Evolutionary conservation across 2,888 invertebrate species (phyloP).

Genomic region (Cephonodes hylas): DNA sequence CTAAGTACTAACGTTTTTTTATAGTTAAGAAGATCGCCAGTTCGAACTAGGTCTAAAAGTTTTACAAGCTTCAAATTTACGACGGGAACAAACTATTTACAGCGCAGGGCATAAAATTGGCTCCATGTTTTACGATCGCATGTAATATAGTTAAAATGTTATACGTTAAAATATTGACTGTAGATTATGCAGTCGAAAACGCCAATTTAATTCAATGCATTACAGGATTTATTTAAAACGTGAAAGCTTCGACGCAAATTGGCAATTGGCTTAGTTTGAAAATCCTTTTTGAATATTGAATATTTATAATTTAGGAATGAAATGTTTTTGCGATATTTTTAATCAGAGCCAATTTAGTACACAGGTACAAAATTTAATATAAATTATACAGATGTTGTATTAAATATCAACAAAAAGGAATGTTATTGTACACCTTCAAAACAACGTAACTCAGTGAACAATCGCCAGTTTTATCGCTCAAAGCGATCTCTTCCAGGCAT

Average conservation of each 20-base stretch:
- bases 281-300: background rate
- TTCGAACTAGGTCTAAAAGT: background rate
- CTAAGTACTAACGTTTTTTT: background rate
- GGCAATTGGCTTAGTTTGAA: background rate
- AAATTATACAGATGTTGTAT: too few species aligned
- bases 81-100: constrained; percentile 2
- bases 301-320: too few species aligned
- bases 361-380: too few species aligned
- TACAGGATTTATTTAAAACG: background rate
- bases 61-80: background rate
- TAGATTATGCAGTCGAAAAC: background rate
- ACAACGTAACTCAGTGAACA: too few species aligned
- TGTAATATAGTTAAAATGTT: background rate
- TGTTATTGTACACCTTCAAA: too few species aligned
- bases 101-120: background rate
- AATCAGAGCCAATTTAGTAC: too few species aligned
- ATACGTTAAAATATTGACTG: background rate
- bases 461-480: too few species aligned
- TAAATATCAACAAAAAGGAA: too few species aligned
- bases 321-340: too few species aligned
- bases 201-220: background rate
- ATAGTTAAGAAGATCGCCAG: background rate
- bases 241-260: background rate
- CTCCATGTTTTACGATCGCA: background rate
- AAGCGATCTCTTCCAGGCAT: too few species aligned